Conservation (phyloP, 2,113 vertebrate genomes). For the Struthio camelus region DNA sequence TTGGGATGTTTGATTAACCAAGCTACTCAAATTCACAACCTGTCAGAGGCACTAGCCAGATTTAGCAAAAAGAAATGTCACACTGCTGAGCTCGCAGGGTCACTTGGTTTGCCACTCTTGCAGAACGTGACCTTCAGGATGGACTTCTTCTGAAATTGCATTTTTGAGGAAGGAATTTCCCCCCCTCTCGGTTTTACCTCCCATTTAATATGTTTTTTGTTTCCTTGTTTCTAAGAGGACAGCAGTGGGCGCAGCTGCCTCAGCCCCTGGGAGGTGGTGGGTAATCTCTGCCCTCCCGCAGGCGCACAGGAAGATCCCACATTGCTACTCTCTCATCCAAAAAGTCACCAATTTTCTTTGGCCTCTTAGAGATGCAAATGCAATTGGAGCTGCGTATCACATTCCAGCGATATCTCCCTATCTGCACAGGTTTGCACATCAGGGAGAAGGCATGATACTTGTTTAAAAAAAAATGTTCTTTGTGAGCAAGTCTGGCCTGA, state of each 20-base stretch:
- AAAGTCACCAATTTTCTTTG: neutral
- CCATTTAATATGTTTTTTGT: neutral
- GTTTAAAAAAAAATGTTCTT: neutral
- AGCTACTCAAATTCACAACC: neutral
- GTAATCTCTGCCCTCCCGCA: neutral
- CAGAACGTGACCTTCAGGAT: neutral
- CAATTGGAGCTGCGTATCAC: neutral
- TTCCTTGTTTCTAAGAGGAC: neutral
- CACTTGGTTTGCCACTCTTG: neutral
- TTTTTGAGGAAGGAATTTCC: slow-evolving; percentile 10
- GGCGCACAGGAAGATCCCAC: neutral
- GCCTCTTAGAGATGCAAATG: neutral
- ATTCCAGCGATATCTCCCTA: neutral
- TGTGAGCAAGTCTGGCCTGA: neutral
- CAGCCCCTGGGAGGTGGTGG: accelerated
- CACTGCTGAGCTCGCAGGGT: neutral
- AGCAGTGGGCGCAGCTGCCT: neutral
- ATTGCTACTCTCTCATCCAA: accelerated
- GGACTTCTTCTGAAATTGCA: neutral
- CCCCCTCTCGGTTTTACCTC: neutral
- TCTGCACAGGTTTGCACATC: neutral
- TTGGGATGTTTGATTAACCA: neutral
- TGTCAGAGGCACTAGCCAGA: neutral
- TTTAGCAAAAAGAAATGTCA: neutral
- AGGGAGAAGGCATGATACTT: neutral